phyloP scores from a whole-genome alignment of 2,113 vertebrate species.

The Pollachius pollachius region DNA sequence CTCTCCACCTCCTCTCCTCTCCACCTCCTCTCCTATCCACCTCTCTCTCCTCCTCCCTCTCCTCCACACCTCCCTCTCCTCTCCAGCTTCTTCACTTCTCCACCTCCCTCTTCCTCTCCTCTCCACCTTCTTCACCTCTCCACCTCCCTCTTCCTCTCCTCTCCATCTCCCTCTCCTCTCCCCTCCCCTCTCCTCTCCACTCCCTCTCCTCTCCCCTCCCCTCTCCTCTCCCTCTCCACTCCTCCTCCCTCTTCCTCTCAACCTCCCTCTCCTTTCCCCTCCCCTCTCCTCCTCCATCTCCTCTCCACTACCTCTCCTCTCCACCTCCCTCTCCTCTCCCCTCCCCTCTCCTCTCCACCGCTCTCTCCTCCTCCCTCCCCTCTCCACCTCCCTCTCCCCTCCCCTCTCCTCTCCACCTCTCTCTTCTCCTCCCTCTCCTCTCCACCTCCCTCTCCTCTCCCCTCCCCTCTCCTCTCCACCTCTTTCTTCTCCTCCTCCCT shows the following conservation, averaged over 20 bases:
- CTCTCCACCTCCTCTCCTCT: no score
- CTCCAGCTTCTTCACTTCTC: not conserved
- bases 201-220: not conserved
- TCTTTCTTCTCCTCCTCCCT: no score
- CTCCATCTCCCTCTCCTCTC: no score
- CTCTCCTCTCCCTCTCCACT: not conserved
- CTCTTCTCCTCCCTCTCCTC: conserved; percentile 4
- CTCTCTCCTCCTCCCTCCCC: conserved; percentile 2
- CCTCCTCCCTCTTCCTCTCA: not conserved
- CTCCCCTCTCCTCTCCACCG: not conserved
- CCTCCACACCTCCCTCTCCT: no score
- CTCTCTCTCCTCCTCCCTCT: no score
- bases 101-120: not conserved
- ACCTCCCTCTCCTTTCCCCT: no score
- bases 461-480: no score
- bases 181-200: not conserved
- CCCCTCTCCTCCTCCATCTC: no score
- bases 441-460: not conserved
- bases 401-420: not conserved
- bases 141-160: not conserved
- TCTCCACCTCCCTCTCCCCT: not conserved
- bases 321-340: not conserved
- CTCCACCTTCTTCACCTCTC: not conserved
- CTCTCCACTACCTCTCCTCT: not conserved
- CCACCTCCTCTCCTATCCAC: no score